Evolutionary conservation across 2,888 invertebrate species (phyloP).

Genomic region (Scelioninae gen. 2): DNA sequence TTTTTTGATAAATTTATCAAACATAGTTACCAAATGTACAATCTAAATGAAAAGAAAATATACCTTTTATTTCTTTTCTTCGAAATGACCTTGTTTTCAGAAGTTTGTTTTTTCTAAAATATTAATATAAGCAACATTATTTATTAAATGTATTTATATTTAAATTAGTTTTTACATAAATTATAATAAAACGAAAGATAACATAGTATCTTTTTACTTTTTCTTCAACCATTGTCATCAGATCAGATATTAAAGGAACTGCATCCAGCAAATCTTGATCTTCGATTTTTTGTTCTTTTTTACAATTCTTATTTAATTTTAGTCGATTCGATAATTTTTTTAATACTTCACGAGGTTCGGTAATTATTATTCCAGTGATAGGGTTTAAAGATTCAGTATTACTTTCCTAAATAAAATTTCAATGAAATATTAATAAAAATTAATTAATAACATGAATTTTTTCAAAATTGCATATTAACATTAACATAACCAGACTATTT

Average conservation of each 20-base stretch:
- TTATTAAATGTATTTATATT: too few species aligned
- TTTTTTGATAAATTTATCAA: too few species aligned
- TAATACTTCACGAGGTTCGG: slow-evolving; percentile 21
- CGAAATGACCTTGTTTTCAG: not conserved
- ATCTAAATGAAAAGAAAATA: not conserved
- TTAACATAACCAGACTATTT: too few species aligned
- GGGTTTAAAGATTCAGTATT: slow-evolving; percentile 59
- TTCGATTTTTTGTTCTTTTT: slow-evolving; percentile 56
- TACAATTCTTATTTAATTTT: slow-evolving; percentile 17
- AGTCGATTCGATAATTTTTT: slow-evolving; percentile 28
- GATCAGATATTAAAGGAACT: slow-evolving; percentile 69
- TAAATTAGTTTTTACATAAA: not conserved
- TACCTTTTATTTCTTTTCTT: slow-evolving; percentile 14
- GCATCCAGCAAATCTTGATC: slow-evolving; percentile 67
- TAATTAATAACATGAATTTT: too few species aligned
- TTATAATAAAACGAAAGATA: not conserved
- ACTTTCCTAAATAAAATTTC: slow-evolving; percentile 60
- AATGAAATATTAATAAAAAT: not conserved
- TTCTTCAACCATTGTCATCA: slow-evolving; percentile 66
- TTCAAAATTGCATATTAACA: too few species aligned
- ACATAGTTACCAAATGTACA: too few species aligned
- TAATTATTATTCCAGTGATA: slow-evolving; percentile 35
- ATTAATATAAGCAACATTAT: too few species aligned
- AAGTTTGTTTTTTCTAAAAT: slow-evolving; percentile 18
- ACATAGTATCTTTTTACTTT: slow-evolving; percentile 60